Evolutionary conservation across 2,888 invertebrate species (phyloP), one percentile per base, ranked within the genome.

Genomic region (Liodrosophila aerea): DNA sequence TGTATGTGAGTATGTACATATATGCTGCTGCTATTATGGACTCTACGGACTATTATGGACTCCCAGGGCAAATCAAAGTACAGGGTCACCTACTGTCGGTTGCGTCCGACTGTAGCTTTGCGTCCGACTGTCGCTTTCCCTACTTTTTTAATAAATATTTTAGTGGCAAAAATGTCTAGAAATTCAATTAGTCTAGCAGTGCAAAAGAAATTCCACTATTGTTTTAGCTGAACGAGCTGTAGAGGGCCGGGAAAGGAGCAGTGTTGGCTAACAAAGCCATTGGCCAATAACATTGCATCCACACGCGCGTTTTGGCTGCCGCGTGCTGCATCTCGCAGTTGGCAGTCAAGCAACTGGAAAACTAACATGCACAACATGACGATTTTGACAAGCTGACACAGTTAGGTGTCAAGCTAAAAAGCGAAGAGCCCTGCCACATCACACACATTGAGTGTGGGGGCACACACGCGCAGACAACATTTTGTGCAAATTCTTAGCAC

Each of bases 371-470:
- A 65, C 61, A 77, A 64, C 75, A 61, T 71, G 73, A 80, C 72
- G 73, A 83, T 83, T 81, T 83, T 85, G 81, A 81, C 81, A 81
- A 76, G 81, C 83, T 81, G 81, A 83, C 81, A 81, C 84, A 83
- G 64, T 81, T 83, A 64, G 83, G 76, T 85, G 81, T 85, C 81
- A 85, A 76, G 73, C 80, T 64, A 30, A 22, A 59, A 66, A 66
- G 58, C 71, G 51, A 64, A 67, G 63, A 68, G 64, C 54, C 9
- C 12, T 15, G 50, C 34, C 46, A 66, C 39, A 50, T 40, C 46
- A 50, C 11, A 53, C 16, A 54, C 9, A 47, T 13, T 43, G 15
- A 39, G 18, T 1, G 18, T 16, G 4, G 18, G 39, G 39, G 22
- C 15, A 45, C 18, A 49, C 16, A 52, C 29, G 34, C 36, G 22